phyloP scores from a whole-genome alignment of 2,888 invertebrate genomes.

The Tethea ocularis region DNA sequence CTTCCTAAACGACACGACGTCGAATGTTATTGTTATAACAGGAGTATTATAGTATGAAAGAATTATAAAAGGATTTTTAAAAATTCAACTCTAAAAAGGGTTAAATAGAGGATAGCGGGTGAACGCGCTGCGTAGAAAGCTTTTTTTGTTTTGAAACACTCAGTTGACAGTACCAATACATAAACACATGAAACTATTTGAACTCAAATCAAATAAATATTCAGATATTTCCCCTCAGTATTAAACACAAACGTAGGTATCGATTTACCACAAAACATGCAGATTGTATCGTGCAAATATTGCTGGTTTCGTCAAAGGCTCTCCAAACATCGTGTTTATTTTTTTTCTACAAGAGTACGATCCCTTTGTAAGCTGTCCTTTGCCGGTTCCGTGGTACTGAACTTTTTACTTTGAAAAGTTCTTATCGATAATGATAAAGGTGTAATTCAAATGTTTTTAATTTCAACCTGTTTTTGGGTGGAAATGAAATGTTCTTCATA shows the following conservation, averaged over 20 bases:
- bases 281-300: conserved; percentile 1
- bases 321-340: background rate
- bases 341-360: background rate
- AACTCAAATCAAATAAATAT: background rate
- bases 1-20: too few species aligned
- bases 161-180: too few species aligned
- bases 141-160: too few species aligned
- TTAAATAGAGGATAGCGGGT: too few species aligned
- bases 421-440: background rate
- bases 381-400: background rate
- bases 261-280: background rate
- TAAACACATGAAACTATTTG: too few species aligned
- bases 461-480: background rate
- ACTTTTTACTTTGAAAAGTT: background rate
- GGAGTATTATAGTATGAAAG: too few species aligned
- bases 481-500: too few species aligned
- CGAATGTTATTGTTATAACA: too few species aligned
- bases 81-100: too few species aligned
- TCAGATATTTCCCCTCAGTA: background rate
- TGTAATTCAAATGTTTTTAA: background rate
- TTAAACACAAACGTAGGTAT: background rate
- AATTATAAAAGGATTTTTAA: too few species aligned
- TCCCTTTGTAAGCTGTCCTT: background rate
- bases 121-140: too few species aligned
- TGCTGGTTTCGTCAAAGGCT: background rate